phyloP scores from a whole-genome alignment of 2,888 invertebrate species.

The Scotopteryx bipunctaria region DNA sequence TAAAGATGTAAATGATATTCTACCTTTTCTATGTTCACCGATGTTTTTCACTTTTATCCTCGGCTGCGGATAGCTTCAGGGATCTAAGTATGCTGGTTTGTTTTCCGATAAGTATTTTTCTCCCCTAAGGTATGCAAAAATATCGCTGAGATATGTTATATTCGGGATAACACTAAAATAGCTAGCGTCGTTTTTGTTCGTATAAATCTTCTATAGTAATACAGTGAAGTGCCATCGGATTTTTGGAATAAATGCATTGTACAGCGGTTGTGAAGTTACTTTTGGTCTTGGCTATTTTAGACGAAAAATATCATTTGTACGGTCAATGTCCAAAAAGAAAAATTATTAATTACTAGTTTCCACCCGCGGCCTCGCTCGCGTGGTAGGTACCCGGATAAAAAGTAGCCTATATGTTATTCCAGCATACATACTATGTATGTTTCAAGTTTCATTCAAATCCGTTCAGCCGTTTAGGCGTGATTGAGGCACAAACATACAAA shows the following conservation, averaged over 20 bases:
- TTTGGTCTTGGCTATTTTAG: not conserved
- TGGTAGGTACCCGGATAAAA: no score
- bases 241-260: conserved; percentile 30
- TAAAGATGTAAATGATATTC: no score
- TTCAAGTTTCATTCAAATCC: no score
- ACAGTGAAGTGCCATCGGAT: conserved; percentile 66
- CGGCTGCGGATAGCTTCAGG: not conserved
- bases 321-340: no score
- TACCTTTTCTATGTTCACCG: no score
- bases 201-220: conserved; percentile 80
- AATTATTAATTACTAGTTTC: no score
- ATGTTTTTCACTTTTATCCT: no score
- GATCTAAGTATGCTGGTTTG: conserved; percentile 47
- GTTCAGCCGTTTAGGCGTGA: no score
- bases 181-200: conserved; percentile 63
- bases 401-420: no score
- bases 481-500: no score
- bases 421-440: no score
- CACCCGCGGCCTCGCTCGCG: no score
- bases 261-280: not conserved
- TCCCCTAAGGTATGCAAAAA: conserved; percentile 78
- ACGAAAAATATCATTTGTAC: not conserved
- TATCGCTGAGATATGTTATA: conserved; percentile 67
- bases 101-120: conserved; percentile 64
- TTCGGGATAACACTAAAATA: conserved; percentile 63